Percentiles rank a stretch among this genome's conserved stretches.
Evolutionary conservation across 2,888 invertebrate genomes (phyloP).

Genomic region (Neelides folsomi): DNA sequence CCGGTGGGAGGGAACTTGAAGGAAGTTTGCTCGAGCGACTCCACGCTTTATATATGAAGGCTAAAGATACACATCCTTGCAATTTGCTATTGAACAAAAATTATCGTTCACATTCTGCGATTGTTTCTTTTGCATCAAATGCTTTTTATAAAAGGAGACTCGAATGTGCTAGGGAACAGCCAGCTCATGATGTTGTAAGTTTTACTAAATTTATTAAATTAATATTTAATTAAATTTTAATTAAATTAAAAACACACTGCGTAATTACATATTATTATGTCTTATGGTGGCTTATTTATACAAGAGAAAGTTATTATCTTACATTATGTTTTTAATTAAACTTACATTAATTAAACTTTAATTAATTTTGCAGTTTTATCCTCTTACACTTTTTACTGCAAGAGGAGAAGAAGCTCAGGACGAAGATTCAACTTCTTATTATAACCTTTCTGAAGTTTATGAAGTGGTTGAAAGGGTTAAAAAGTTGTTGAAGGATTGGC

Average conservation of each 20-base stretch:
- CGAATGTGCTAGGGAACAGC: conserved; percentile 57
- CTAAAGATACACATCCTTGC: conserved; percentile 55
- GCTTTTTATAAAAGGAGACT: conserved; percentile 66
- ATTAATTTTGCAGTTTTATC: conserved; percentile 43
- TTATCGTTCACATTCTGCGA: conserved; percentile 67
- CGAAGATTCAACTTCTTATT: conserved; percentile 56
- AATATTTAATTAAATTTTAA: no score
- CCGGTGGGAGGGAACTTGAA: conserved; percentile 41
- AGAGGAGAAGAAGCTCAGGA: conserved; percentile 68
- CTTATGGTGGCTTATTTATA: background rate
- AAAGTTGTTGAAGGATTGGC: conserved; percentile 60
- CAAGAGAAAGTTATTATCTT: no score
- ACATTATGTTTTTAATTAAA: no score
- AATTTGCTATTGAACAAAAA: conserved; percentile 68
- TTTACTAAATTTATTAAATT: no score
- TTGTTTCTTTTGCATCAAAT: conserved; percentile 64
- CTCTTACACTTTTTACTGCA: conserved; percentile 66
- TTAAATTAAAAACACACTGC: background rate
- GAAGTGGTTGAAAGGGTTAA: conserved; percentile 63
- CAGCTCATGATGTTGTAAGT: conserved; percentile 47
- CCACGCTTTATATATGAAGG: conserved; percentile 65
- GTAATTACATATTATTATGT: background rate
- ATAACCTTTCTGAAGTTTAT: conserved; percentile 64
- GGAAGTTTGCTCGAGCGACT: conserved; percentile 63
- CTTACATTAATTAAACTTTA: background rate